A percentile compares a stretch with the other conserved stretches of the same genome.
phyloP scores from a whole-genome alignment of 2,888 invertebrate species.

The Crossocerus cetratus region DNA sequence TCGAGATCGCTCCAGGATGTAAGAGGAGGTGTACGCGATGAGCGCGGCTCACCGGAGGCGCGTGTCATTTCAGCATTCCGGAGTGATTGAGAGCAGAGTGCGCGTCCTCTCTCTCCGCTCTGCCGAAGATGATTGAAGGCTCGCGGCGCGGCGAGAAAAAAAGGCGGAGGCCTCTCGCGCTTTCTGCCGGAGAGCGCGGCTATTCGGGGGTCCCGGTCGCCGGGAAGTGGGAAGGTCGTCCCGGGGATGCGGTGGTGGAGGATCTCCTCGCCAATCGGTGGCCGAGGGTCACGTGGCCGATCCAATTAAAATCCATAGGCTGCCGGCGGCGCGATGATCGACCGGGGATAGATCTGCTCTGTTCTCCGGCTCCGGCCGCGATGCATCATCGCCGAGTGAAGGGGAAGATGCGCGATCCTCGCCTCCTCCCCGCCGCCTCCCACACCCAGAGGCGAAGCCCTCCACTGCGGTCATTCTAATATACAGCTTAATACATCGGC shows the following conservation, averaged over 20 bases:
- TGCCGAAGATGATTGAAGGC: conserved; percentile 4
- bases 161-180: no score
- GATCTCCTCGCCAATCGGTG: conserved; percentile 20
- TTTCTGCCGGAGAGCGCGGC: no score
- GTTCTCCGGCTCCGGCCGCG: conserved; percentile 48
- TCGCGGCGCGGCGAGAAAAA: no score
- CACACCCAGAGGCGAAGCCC: conserved; percentile 47
- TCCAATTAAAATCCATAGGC: conserved; percentile 70
- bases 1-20: no score
- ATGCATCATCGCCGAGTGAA: conserved; percentile 67
- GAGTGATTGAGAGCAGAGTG: no score
- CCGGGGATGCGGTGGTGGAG: no score
- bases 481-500: conserved; percentile 53
- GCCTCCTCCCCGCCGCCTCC: conserved; percentile 57
- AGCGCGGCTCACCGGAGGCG: no score
- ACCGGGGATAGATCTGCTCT: conserved; percentile 40
- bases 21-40: no score
- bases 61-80: no score
- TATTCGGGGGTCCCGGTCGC: no score
- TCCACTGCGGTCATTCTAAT: conserved; percentile 59
- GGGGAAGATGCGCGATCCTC: conserved; percentile 64
- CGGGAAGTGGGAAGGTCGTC: no score
- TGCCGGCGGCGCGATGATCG: conserved; percentile 56
- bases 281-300: conserved; percentile 60
- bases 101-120: background rate